phyloP scores from a whole-genome alignment of 2,797 vertebrate genomes.

The Scomberomorus guttatus region DNA sequence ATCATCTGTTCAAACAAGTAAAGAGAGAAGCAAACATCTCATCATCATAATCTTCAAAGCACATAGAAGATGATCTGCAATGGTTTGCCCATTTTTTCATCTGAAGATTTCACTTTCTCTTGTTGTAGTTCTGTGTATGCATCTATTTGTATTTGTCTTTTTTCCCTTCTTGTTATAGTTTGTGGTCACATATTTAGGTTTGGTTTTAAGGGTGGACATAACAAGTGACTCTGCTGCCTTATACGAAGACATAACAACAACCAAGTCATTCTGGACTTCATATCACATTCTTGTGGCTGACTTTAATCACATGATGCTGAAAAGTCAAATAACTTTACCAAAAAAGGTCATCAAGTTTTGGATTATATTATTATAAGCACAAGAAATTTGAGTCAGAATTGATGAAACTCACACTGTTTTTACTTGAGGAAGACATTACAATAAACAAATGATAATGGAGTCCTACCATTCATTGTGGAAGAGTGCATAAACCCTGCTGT shows the following conservation, averaged over 20 bases:
- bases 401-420: neutral
- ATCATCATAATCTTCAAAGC: neutral
- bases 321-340: neutral
- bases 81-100: neutral
- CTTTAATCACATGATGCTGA: neutral
- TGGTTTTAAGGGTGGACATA: neutral
- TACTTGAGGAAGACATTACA: neutral
- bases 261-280: neutral
- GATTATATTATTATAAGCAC: neutral
- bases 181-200: neutral
- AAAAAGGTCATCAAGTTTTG: neutral
- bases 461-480: slow-evolving; percentile 85
- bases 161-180: neutral
- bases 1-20: too few species aligned
- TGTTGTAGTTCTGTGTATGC: neutral
- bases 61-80: too few species aligned
- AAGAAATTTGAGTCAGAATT: neutral
- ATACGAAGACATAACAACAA: neutral
- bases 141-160: neutral
- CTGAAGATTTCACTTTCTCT: neutral
- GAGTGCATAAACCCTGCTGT: slow-evolving; percentile 80
- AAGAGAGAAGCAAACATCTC: neutral
- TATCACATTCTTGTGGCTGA: too few species aligned
- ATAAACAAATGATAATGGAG: neutral
- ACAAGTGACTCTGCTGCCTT: neutral